A percentile compares a stretch with the other conserved stretches of the same genome.
phyloP scores from a whole-genome alignment of 1,140 invertebrate species.

The Atta texana region DNA sequence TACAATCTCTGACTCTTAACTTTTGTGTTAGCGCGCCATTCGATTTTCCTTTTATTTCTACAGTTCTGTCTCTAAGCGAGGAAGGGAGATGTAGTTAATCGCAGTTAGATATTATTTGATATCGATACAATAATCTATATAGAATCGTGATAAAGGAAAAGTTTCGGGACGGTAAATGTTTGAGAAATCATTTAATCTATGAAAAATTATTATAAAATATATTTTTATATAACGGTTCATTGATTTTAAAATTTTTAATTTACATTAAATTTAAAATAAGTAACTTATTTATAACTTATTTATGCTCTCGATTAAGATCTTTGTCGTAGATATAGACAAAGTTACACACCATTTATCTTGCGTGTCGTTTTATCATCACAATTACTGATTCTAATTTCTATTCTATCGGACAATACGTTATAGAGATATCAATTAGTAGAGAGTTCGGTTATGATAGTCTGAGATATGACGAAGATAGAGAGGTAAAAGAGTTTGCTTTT shows the following conservation, averaged over 20 bases:
- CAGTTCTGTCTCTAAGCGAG: background rate
- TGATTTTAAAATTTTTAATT: background rate
- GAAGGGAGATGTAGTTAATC: background rate
- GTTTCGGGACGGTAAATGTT: background rate
- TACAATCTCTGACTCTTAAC: slow-evolving; percentile 2
- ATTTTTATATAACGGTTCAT: too few relatives aligned
- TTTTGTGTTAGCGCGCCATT: slow-evolving; percentile 16
- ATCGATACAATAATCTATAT: background rate
- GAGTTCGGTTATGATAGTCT: background rate
- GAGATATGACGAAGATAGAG: slow-evolving; percentile 2
- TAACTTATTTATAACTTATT: slow-evolving; percentile 14
- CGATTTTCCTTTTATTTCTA: slow-evolving; percentile 18
- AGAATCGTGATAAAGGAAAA: background rate
- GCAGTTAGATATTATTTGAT: background rate
- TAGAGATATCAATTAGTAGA: background rate
- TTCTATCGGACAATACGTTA: slow-evolving; percentile 15
- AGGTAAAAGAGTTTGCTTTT: background rate
- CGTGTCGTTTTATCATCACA: background rate
- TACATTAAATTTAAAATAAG: background rate
- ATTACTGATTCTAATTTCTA: background rate
- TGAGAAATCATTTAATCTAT: background rate
- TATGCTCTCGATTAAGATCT: slow-evolving; percentile 2
- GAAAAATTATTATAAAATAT: slow-evolving; percentile 4
- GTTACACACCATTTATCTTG: slow-evolving; percentile 17
- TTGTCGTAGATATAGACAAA: slow-evolving; percentile 23